Base-by-base conservation (phyloP, 2,113 vertebrate genomes). In the Scytalopus superciliaris region DNA sequence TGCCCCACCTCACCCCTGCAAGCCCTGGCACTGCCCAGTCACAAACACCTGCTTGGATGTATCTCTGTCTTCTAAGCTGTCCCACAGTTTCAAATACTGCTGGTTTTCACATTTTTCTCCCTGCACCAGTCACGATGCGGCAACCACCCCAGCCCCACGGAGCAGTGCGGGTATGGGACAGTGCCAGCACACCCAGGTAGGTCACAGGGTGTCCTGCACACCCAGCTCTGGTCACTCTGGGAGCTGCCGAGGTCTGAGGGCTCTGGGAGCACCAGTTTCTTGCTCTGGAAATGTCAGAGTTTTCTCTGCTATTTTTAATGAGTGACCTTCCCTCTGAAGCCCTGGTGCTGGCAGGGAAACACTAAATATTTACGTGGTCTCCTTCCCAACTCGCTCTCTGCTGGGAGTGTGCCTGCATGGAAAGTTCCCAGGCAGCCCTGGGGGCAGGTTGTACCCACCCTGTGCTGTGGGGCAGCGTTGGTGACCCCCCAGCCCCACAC, bases 291-390 rank as follows among this genome's bases (percentile, higher is more conserved):
- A 95, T 53, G 93, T 74, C 95, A 93, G 77, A 44, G 23, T 85
- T 89, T 96, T 91, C 87, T 57, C 84, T 62, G 94, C 93, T 96
- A 96, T 96, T 96, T 97, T 96, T 96, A 95, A 93, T 76, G 68
- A 19, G 75, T 96, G 95, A 97, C 96, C 93, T 96, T 94, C 93
- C 93, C 78, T 68, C 84, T 1, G 35, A 72, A 90, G 81, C 89
- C 70, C 18, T 7, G 50, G 50, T 0, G 45, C 94, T 96, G 95
- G 89, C 96, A 93, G 87, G 63, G 92, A 77, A 94, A 83, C 8
- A 4, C 90, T 50, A 87, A 96, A 94, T 87, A 74, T 94, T 95
- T 90, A 90, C 7, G 73, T n/a, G 50, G 87, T 91, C 93, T 83
- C 87, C 87, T 59, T 90, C 94, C 57, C 96, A 79, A 60, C 93